Conservation (phyloP, 2,888 invertebrate genomes). For the Thalpophila matura region DNA sequence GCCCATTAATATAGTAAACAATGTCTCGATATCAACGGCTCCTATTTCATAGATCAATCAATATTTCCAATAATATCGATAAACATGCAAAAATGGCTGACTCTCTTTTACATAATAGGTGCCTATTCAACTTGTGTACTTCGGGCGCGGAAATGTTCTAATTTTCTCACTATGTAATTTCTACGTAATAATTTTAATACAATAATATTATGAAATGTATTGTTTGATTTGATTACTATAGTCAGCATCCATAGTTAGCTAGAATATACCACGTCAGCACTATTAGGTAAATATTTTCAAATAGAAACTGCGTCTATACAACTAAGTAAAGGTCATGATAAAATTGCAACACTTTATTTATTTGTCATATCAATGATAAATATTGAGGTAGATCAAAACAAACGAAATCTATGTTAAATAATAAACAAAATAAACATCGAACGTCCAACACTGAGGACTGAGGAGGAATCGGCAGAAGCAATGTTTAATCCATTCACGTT, state of each 20-base stretch:
- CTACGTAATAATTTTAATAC: slow-evolving; percentile 48
- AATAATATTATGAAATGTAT: slow-evolving; percentile 58
- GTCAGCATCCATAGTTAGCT: slow-evolving; percentile 53
- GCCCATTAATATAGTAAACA: slow-evolving; percentile 63
- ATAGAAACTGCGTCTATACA: slow-evolving; percentile 28
- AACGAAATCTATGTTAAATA: slow-evolving; percentile 6
- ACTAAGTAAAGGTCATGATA: slow-evolving; percentile 39
- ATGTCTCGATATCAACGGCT: slow-evolving; percentile 66
- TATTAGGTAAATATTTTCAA: slow-evolving; percentile 43
- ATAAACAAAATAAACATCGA: not conserved
- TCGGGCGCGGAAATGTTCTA: slow-evolving; percentile 36
- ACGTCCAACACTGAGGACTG: too few species aligned
- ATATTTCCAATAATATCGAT: slow-evolving; percentile 62
- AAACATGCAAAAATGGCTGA: slow-evolving; percentile 47
- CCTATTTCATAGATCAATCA: slow-evolving; percentile 69
- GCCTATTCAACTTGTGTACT: slow-evolving; percentile 25
- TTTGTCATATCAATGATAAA: slow-evolving; percentile 11
- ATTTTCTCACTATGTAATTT: slow-evolving; percentile 39
- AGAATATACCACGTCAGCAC: slow-evolving; percentile 24
- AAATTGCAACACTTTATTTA: slow-evolving; percentile 9
- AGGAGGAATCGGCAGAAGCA: too few species aligned
- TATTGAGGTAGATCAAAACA: slow-evolving; percentile 32
- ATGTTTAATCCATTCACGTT: too few species aligned
- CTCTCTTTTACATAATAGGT: slow-evolving; percentile 37
- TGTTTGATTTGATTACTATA: slow-evolving; percentile 60